These are phyloP conservation scores for Lagenorhynchus albirostris DNA, from an alignment of 2,113 vertebrate genomes.

Conservation along the genomic window DNA sequence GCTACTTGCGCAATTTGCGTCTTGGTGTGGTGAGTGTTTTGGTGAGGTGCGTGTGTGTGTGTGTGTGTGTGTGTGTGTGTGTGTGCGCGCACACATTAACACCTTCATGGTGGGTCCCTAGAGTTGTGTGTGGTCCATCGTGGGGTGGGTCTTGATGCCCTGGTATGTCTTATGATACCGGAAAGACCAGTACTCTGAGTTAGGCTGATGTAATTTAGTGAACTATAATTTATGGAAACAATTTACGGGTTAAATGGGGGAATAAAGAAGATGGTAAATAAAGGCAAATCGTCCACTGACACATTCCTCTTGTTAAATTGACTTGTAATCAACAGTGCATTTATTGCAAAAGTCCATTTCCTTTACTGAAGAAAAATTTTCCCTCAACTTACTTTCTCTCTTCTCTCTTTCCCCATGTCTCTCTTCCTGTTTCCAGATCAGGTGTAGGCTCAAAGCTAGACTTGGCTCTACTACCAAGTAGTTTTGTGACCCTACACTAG, in stretches of 20 bases:
- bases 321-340: not conserved
- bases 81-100: not conserved
- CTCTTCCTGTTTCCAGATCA: not conserved
- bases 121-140: not conserved
- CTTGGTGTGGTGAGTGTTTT: not conserved
- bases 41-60: not conserved
- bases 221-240: conserved; percentile 41
- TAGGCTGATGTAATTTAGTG: not conserved
- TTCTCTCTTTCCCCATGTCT: not conserved
- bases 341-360: conserved; percentile 9
- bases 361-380: not conserved
- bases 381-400: not conserved
- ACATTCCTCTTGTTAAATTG: not conserved
- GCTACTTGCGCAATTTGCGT: not conserved
- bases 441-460: not conserved
- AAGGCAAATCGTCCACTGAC: not conserved
- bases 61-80: too few species aligned
- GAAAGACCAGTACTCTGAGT: conserved; percentile 15
- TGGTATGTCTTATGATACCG: conserved; percentile 10
- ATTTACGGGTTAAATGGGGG: conserved; percentile 12
- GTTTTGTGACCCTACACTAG: not conserved
- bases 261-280: not conserved
- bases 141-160: not conserved
- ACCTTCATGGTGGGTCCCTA: not conserved
- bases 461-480: not conserved